Percentiles rank a stretch among this genome's conserved stretches.
These are phyloP conservation scores for Meleagris gallopavo DNA, from an alignment of 2,113 vertebrate genomes.

Conservation along the genomic window DNA sequence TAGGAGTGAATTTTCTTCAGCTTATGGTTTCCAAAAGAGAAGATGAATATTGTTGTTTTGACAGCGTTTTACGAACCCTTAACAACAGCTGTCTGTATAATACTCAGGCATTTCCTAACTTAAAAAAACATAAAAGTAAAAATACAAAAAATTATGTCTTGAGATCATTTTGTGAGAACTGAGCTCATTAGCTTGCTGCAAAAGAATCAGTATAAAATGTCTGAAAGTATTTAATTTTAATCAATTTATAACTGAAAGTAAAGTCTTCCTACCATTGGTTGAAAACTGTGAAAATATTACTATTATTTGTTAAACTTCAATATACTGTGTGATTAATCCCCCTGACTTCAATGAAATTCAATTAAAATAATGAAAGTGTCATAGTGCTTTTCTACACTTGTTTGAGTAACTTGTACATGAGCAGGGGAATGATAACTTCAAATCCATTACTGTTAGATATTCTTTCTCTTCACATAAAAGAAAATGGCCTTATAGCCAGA, in stretches of 20 bases:
- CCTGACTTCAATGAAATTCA: background rate
- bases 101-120: background rate
- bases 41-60: constrained; percentile 15
- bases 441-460: background rate
- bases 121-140: no score
- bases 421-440: background rate
- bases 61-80: background rate
- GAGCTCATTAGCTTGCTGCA: constrained; percentile 36
- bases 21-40: background rate
- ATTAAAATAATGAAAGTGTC: background rate
- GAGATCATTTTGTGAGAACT: constrained; percentile 3
- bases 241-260: constrained; percentile 1
- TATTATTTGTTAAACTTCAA: constrained; percentile 21
- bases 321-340: constrained; percentile 22
- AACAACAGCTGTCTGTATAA: background rate
- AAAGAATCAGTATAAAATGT: background rate
- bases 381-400: background rate
- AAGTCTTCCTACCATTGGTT: background rate
- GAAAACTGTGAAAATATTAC: background rate
- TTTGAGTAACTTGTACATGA: background rate
- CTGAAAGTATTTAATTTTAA: constrained; percentile 20
- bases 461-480: background rate
- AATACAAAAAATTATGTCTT: background rate
- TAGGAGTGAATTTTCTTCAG: background rate
- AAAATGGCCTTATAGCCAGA: background rate